Percentiles rank a stretch among this genome's conserved stretches.
phyloP scores from a whole-genome alignment of 2,113 vertebrate genomes.

The Vombatus ursinus region DNA sequence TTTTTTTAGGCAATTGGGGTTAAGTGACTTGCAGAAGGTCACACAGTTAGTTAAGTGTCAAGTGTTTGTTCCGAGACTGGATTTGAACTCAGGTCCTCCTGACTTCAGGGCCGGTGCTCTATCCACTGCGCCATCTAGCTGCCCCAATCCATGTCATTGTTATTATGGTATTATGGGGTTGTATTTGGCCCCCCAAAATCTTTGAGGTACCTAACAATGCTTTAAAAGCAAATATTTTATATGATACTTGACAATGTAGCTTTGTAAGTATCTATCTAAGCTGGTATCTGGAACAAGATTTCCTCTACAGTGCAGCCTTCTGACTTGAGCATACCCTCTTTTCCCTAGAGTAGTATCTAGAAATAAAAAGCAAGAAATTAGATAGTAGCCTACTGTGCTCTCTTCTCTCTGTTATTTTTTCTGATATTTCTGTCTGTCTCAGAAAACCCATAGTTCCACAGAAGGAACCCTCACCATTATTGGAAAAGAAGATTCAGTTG shows the following conservation, averaged over 20 bases:
- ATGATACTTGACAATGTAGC: slow-evolving; percentile 12
- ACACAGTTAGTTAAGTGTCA: no score
- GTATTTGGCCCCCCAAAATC: neutral
- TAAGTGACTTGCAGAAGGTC: no score
- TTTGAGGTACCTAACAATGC: slow-evolving; percentile 36
- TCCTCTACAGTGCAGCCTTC: slow-evolving; percentile 29
- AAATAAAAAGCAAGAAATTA: slow-evolving; percentile 16
- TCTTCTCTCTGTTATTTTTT: slow-evolving; percentile 45
- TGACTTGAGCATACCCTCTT: neutral
- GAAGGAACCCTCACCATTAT: slow-evolving; percentile 96
- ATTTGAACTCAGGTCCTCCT: no score
- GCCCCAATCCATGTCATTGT: neutral
- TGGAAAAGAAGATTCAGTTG: slow-evolving; percentile 97
- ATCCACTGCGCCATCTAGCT: no score
- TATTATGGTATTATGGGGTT: neutral
- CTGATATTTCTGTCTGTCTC: slow-evolving; percentile 43
- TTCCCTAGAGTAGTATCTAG: slow-evolving; percentile 16
- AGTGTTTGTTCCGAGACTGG: no score
- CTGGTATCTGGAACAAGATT: neutral
- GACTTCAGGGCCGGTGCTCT: no score
- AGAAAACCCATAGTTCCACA: slow-evolving; percentile 98
- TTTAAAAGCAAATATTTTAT: slow-evolving; percentile 40
- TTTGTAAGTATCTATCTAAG: slow-evolving; percentile 40
- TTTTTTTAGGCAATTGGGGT: no score
- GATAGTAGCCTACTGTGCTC: neutral